Percentiles rank a stretch among this genome's conserved stretches.
Evolutionary conservation across 2,113 vertebrate species (phyloP).

Genomic region (Accipiter virgatus): DNA sequence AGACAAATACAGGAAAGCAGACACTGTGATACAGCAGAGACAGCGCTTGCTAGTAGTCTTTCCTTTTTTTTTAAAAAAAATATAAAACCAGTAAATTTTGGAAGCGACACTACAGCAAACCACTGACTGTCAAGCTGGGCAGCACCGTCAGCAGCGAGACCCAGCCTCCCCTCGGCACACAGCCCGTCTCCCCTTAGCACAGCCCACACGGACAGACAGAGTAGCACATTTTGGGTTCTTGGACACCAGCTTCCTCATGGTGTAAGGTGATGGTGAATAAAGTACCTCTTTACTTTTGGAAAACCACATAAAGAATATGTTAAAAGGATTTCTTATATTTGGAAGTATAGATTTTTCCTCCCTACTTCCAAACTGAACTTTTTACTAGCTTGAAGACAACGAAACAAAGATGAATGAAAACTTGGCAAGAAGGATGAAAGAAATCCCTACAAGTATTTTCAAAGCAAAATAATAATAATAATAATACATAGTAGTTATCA

Average conservation of each 20-base stretch:
- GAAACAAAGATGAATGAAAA: neutral
- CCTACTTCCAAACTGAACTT: neutral
- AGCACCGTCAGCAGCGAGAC: fast-evolving
- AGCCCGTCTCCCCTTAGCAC: neutral
- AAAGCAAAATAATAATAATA: neutral
- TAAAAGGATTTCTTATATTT: neutral
- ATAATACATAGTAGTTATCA: neutral
- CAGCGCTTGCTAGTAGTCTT: neutral
- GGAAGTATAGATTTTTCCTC: neutral
- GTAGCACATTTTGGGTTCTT: neutral
- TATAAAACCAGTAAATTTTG: no score
- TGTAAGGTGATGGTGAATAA: neutral
- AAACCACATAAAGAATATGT: fast-evolving
- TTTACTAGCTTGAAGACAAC: neutral
- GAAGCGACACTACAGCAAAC: neutral
- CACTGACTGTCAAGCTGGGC: neutral
- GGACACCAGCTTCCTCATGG: neutral
- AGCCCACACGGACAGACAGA: neutral
- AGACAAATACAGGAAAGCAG: neutral
- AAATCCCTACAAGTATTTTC: neutral
- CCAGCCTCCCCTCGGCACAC: neutral
- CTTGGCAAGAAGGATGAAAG: neutral
- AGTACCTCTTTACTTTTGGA: neutral
- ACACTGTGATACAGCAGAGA: neutral
- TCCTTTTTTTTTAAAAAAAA: neutral